phyloP scores from a whole-genome alignment of 2,113 vertebrate genomes.

The Taxidea taxus region DNA sequence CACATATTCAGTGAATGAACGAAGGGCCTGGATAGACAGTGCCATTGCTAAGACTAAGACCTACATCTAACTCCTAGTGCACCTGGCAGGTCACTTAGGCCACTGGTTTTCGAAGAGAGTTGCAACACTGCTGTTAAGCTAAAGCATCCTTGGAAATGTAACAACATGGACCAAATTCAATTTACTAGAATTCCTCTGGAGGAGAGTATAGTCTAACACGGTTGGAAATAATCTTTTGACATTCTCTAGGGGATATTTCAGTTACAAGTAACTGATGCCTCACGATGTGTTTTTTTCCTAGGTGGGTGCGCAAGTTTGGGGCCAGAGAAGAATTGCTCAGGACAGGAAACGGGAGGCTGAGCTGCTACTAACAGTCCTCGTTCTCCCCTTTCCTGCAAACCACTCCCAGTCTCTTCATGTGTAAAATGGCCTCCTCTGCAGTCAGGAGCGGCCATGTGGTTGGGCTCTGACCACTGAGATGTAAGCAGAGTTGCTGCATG shows the following conservation, averaged over 20 bases:
- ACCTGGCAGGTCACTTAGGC: neutral
- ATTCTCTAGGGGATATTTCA: neutral
- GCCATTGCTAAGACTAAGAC: neutral
- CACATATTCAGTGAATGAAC: neutral
- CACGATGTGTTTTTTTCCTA: neutral
- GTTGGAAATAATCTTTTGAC: neutral
- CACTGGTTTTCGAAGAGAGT: neutral
- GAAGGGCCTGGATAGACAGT: neutral
- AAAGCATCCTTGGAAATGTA: neutral
- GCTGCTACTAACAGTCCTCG: fast-evolving
- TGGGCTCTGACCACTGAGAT: neutral
- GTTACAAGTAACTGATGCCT: neutral
- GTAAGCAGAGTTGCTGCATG: neutral
- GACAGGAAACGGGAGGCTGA: neutral
- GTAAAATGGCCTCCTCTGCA: neutral
- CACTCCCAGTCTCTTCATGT: fast-evolving
- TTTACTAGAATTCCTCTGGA: neutral
- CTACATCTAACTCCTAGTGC: neutral
- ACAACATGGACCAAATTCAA: neutral
- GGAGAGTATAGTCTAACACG: neutral
- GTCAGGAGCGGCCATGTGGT: no score
- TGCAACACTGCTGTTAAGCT: neutral
- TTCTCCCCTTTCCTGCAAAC: neutral
- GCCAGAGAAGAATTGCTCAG: neutral
- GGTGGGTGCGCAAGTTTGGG: neutral